A percentile compares a stretch with the other conserved stretches of the same genome.
Evolutionary conservation across 2,113 vertebrate species (phyloP).

Genomic region (Suricata suricatta): DNA sequence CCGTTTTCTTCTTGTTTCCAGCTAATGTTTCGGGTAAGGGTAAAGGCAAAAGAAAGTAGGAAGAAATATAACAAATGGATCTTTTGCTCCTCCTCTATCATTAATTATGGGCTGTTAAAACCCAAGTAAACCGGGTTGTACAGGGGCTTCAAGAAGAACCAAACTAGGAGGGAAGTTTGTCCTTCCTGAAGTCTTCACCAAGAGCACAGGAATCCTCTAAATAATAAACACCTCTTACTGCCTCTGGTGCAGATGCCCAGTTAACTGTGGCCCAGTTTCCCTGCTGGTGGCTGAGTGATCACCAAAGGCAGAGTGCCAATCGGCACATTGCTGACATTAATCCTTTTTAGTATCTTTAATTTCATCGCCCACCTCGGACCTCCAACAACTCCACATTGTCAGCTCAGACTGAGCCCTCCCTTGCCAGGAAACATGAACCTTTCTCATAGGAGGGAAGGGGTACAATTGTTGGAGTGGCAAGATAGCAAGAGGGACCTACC

Average conservation of each 20-base stretch:
- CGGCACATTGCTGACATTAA: conserved; percentile 32
- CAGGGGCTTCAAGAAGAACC: not conserved
- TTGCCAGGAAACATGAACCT: not conserved
- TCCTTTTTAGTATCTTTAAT: conserved; percentile 33
- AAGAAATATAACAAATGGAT: not conserved
- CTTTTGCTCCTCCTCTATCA: not conserved
- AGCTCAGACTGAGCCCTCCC: not conserved
- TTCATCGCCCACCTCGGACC: conserved; percentile 32
- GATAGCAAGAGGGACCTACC: rapidly evolving
- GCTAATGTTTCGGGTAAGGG: not conserved
- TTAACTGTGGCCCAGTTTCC: conserved; percentile 61
- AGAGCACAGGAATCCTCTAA: conserved; percentile 41
- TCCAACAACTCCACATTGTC: not conserved
- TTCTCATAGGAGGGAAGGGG: not conserved
- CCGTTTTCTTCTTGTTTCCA: conserved; percentile 11
- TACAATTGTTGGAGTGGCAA: not conserved
- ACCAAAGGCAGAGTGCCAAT: not conserved
- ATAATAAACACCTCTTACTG: conserved; percentile 44
- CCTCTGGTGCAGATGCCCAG: conserved; percentile 37
- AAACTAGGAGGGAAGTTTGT: conserved; percentile 3
- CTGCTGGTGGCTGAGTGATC: not conserved
- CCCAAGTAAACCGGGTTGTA: not conserved
- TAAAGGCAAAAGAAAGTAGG: not conserved
- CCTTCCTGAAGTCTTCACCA: conserved; percentile 54
- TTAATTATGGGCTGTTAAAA: not conserved